A percentile compares a stretch with the other conserved stretches of the same genome.
Evolutionary conservation across 2,888 invertebrate species (phyloP).

Genomic region (Phymatocera aterrima): DNA sequence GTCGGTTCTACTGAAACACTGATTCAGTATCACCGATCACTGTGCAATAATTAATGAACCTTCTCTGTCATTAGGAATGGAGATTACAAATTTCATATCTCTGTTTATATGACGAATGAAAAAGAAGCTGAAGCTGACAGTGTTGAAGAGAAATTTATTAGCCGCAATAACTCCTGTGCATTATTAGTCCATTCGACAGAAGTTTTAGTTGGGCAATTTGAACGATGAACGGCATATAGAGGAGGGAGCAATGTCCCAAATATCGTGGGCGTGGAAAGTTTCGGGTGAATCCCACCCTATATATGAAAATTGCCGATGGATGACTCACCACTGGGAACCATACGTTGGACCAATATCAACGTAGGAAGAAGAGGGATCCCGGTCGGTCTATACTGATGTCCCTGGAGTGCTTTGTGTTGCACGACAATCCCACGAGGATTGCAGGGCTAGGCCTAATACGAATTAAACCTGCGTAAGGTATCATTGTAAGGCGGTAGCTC

Average conservation of each 20-base stretch:
- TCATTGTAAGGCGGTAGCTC: constrained; percentile 13
- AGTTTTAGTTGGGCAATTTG: constrained; percentile 21
- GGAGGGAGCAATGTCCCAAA: constrained; percentile 2
- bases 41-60: too few relatives aligned
- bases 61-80: too few relatives aligned
- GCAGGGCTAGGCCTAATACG: not conserved
- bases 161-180: constrained; percentile 1
- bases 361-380: not conserved
- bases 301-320: constrained; percentile 9
- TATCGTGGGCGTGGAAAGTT: not conserved
- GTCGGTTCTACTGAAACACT: too few relatives aligned
- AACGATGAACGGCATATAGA: not conserved
- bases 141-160: constrained; percentile 3
- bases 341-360: constrained; percentile 15
- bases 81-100: too few relatives aligned
- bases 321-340: constrained; percentile 19
- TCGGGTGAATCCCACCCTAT: constrained; percentile 1
- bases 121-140: not conserved
- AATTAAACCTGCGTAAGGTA: constrained; percentile 36
- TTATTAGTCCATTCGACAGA: constrained; percentile 22
- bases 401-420: constrained; percentile 19
- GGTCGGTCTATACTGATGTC: constrained; percentile 14
- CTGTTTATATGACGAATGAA: not conserved
- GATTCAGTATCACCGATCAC: too few relatives aligned
- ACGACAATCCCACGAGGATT: constrained; percentile 30